A percentile compares a stretch with the other conserved stretches of the same genome.
These are phyloP conservation scores for Osmoderma eremita DNA, from an alignment of 2,888 invertebrate species.

Conservation along the genomic window DNA sequence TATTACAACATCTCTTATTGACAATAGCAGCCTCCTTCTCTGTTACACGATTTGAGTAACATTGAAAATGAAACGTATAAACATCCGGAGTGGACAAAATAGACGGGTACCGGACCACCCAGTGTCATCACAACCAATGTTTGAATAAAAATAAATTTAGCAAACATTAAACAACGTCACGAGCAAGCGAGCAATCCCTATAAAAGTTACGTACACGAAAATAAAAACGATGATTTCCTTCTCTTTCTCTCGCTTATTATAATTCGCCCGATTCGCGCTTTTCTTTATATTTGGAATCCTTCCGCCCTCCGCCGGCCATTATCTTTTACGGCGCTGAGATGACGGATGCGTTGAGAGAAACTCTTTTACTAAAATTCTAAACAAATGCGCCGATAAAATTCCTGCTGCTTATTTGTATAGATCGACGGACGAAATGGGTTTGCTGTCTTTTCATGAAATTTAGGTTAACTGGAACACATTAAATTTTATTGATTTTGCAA, in stretches of 20 bases:
- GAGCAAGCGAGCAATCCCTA: constrained; percentile 29
- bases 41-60: constrained; percentile 40
- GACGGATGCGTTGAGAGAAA: constrained; percentile 41
- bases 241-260: constrained; percentile 17
- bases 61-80: constrained; percentile 41
- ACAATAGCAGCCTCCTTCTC: constrained; percentile 32
- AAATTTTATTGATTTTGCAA: constrained; percentile 39
- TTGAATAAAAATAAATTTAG: constrained; percentile 42
- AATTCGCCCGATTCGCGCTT: constrained; percentile 29
- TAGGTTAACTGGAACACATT: constrained; percentile 42
- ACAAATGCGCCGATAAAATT: constrained; percentile 42
- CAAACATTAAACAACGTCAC: constrained; percentile 41
- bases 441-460: constrained; percentile 41
- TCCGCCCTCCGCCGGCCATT: constrained; percentile 32
- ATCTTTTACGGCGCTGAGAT: constrained; percentile 41
- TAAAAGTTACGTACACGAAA: constrained; percentile 32
- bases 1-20: constrained; percentile 37
- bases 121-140: constrained; percentile 39
- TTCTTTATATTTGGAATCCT: constrained; percentile 24
- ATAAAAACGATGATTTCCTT: constrained; percentile 28
- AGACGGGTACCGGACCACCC: constrained; percentile 41
- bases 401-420: constrained; percentile 41
- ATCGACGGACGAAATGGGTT: constrained; percentile 35
- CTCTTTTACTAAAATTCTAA: constrained; percentile 43
- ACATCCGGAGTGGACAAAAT: constrained; percentile 42